These are phyloP conservation scores for Eleutherodactylus coqui DNA, from an alignment of 2,797 vertebrate species.

Conservation along the genomic window DNA sequence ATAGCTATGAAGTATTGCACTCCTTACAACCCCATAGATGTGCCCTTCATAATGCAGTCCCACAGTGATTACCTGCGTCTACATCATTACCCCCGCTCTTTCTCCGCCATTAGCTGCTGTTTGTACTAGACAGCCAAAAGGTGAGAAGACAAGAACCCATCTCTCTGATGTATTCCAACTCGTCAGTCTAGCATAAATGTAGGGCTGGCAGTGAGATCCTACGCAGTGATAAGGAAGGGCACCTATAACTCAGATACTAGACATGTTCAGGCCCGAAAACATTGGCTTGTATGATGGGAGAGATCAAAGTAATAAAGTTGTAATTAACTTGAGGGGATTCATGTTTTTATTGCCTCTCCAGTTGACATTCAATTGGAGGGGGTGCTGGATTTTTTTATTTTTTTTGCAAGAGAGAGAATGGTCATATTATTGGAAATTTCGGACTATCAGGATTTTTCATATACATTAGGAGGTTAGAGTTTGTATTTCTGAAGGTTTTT, in stretches of 20 bases:
- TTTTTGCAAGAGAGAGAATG: too few species aligned
- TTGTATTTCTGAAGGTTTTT: too few species aligned
- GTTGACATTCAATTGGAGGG: too few species aligned
- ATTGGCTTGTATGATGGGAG: neutral
- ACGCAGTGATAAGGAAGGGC: neutral
- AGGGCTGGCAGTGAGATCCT: neutral
- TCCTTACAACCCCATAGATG: neutral
- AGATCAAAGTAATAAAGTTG: neutral
- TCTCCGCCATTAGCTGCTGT: neutral
- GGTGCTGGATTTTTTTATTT: too few species aligned
- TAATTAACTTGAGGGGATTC: neutral
- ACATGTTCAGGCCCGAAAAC: slow-evolving; percentile 27
- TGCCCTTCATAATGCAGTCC: neutral
- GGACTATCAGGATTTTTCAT: too few species aligned
- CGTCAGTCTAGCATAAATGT: neutral
- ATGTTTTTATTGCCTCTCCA: too few species aligned
- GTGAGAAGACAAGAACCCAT: neutral
- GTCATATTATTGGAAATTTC: too few species aligned
- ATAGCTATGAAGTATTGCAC: neutral
- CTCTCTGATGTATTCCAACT: slow-evolving; percentile 17
- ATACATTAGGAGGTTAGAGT: neutral
- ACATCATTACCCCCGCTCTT: neutral
- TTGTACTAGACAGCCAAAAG: neutral
- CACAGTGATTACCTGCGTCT: neutral
- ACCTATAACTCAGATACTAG: neutral